A percentile compares a stretch with the other conserved stretches of the same genome.
These are phyloP conservation scores for Protobothrops flavoviridis DNA, from an alignment of 2,113 vertebrate genomes.

Conservation along the genomic window DNA sequence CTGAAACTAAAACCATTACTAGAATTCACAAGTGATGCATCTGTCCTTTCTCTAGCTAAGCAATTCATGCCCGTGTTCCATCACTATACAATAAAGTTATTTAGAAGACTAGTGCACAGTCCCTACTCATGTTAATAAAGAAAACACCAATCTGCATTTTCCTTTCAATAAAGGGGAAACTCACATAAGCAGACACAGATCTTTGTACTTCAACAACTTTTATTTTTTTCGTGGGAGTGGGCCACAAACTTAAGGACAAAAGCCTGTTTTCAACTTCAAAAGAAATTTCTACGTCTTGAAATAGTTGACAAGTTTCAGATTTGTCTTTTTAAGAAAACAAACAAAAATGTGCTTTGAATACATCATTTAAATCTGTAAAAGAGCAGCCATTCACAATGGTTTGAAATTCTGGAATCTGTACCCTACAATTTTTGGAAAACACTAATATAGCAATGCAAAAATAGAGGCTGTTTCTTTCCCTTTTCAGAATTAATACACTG, in stretches of 20 bases:
- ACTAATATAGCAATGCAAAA: not conserved
- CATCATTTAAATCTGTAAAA: not conserved
- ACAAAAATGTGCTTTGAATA: not conserved
- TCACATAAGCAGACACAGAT: not conserved
- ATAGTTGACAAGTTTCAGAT: not conserved
- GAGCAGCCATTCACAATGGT: not conserved
- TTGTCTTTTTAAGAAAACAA: not conserved
- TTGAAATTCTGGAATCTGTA: not conserved
- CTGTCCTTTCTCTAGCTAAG: not conserved
- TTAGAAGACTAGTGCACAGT: not conserved
- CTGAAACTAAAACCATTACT: not conserved
- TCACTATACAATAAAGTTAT: not conserved
- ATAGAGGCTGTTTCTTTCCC: not conserved
- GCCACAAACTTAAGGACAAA: not conserved
- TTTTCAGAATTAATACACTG: not conserved
- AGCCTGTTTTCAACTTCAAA: not conserved
- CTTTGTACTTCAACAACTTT: not conserved
- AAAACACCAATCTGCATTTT: not conserved
- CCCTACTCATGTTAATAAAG: not conserved
- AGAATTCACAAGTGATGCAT: not conserved
- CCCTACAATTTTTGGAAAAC: not conserved
- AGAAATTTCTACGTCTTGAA: not conserved
- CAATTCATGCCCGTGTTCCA: not conserved
- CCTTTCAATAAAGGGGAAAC: not conserved
- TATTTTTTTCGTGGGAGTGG: no score